A percentile compares a stretch with the other conserved stretches of the same genome.
Conservation (phyloP, 2,888 invertebrate species). For the Lycia hirtaria region DNA sequence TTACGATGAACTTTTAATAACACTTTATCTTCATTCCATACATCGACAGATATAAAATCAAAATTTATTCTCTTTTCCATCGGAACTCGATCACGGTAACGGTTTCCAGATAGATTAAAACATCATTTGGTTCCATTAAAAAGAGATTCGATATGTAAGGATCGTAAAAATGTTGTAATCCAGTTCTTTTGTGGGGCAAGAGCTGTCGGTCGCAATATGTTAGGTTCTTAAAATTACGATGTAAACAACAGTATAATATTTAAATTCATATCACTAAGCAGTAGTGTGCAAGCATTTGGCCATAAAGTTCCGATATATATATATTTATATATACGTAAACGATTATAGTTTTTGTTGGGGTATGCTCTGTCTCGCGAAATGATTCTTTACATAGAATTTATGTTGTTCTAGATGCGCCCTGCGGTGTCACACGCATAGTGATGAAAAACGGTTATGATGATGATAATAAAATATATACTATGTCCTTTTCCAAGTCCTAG, state of each 20-base stretch:
- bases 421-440: no score
- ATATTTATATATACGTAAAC: no score
- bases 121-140: slow-evolving; percentile 55
- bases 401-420: no score
- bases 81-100: slow-evolving; percentile 41
- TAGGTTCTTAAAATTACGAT: not conserved
- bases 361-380: no score
- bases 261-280: no score
- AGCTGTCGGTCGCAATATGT: not conserved
- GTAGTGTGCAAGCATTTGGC: no score
- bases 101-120: slow-evolving; percentile 52
- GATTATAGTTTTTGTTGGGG: no score
- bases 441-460: no score
- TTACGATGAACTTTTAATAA: slow-evolving; percentile 32
- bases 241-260: not conserved
- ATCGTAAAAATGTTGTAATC: slow-evolving; percentile 54
- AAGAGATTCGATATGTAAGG: slow-evolving; percentile 49
- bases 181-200: slow-evolving; percentile 27
- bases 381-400: no score
- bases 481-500: no score
- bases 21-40: slow-evolving; percentile 24
- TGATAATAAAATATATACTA: no score
- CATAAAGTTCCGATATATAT: no score
- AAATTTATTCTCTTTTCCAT: slow-evolving; percentile 32
- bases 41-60: slow-evolving; percentile 31